These are phyloP conservation scores for Aphelocoma californica DNA, from an alignment of 2,797 vertebrate species.

Conservation along the genomic window DNA sequence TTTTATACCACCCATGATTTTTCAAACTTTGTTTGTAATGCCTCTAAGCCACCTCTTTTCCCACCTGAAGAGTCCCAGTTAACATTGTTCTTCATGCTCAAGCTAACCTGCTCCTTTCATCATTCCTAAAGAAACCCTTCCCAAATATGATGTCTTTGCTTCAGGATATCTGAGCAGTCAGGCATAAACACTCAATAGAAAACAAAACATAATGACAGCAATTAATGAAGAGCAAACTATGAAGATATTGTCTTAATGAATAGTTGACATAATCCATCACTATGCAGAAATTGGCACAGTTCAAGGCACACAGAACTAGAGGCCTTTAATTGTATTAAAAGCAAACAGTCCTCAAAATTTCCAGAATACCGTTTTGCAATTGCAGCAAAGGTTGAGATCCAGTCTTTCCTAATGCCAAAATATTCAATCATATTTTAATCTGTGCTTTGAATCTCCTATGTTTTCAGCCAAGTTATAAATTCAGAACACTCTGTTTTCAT, in stretches of 20 bases:
- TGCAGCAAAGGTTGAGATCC: background rate
- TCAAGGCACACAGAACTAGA: background rate
- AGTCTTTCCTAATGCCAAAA: background rate
- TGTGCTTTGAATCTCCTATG: background rate
- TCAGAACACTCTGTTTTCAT: background rate
- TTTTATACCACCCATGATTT: background rate
- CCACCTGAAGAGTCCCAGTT: background rate
- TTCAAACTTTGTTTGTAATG: background rate
- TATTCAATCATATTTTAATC: background rate
- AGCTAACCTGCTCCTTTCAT: background rate
- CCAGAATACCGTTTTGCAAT: background rate
- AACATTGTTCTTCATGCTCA: background rate
- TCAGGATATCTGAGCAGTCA: background rate
- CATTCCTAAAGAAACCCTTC: background rate
- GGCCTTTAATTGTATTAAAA: background rate
- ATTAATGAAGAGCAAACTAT: background rate
- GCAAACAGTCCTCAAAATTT: background rate
- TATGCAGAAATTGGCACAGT: background rate
- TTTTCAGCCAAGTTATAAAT: background rate
- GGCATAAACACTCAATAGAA: background rate
- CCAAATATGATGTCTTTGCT: background rate
- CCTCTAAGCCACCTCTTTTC: background rate
- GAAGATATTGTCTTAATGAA: background rate
- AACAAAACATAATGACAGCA: background rate
- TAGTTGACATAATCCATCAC: background rate